Percentiles rank a stretch among this genome's conserved stretches.
Evolutionary conservation across 2,797 vertebrate genomes (phyloP).

Genomic region (Furcifer pardalis): DNA sequence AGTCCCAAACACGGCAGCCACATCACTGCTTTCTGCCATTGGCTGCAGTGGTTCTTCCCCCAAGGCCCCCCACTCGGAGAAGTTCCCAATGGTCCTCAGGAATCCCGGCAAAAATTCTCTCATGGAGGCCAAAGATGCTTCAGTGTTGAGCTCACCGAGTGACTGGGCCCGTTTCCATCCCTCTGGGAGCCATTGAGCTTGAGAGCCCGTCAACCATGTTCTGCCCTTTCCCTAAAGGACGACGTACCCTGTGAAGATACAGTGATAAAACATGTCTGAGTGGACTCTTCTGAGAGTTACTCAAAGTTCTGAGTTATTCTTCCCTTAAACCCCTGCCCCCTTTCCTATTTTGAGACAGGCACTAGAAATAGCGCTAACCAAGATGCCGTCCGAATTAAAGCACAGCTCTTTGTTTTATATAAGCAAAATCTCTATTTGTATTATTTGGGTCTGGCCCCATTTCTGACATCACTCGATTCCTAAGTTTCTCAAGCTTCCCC

Average conservation of each 20-base stretch:
- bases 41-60: not conserved
- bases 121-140: conserved; percentile 59
- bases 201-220: conserved; percentile 27
- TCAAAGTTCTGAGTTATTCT: not conserved
- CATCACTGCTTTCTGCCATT: not conserved
- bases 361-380: not conserved
- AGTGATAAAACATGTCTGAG: conserved; percentile 12
- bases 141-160: conserved; percentile 53
- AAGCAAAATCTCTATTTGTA: not conserved
- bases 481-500: not conserved
- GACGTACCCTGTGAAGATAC: not conserved
- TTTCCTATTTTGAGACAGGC: not conserved
- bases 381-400: rapidly evolving
- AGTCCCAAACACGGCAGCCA: not conserved
- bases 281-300: not conserved
- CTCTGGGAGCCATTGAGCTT: conserved; percentile 51
- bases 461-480: not conserved
- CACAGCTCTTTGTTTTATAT: too few relatives aligned
- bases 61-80: not conserved
- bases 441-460: not conserved
- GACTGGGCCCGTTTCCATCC: conserved; percentile 53
- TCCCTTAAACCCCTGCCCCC: too few relatives aligned
- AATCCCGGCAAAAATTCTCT: conserved; percentile 53
- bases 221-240: conserved; percentile 30
- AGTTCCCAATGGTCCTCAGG: not conserved